Percentiles rank a stretch among this genome's conserved stretches.
Conservation (phyloP, 2,888 invertebrate genomes). For the Ischnus inquisitorius region DNA sequence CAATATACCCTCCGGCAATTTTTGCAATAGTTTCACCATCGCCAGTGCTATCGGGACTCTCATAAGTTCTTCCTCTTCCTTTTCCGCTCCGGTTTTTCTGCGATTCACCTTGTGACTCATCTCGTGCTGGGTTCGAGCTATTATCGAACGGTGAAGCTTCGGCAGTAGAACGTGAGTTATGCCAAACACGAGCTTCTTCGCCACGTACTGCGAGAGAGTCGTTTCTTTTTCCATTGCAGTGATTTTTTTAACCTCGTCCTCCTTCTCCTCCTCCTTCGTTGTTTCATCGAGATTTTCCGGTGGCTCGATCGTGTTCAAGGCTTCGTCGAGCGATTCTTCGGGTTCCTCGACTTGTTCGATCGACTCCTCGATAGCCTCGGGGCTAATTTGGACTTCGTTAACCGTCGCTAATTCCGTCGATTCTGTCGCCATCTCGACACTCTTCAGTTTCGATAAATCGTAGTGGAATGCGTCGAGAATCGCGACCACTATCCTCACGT, state of each 20-base stretch:
- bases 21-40: constrained; percentile 95
- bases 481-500: constrained; percentile 91
- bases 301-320: constrained; percentile 75
- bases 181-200: constrained; percentile 91
- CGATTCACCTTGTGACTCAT: constrained; percentile 92
- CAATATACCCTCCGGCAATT: constrained; percentile 92
- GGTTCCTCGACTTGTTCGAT: constrained; percentile 75
- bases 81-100: constrained; percentile 89
- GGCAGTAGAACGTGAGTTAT: constrained; percentile 92
- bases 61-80: constrained; percentile 96
- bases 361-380: constrained; percentile 80
- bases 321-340: constrained; percentile 85
- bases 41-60: constrained; percentile 97
- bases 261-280: constrained; percentile 77
- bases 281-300: constrained; percentile 77
- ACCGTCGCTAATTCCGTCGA: constrained; percentile 78
- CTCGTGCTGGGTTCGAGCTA: constrained; percentile 91
- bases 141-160: constrained; percentile 91
- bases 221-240: constrained; percentile 85
- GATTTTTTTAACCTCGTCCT: constrained; percentile 46
- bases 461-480: constrained; percentile 97
- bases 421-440: constrained; percentile 55
- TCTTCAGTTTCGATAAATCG: constrained; percentile 90
- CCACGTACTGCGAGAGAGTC: constrained; percentile 90
- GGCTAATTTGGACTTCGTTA: constrained; percentile 67